Conservation (phyloP, 2,888 invertebrate species). For the Drosophila demipolita region DNA sequence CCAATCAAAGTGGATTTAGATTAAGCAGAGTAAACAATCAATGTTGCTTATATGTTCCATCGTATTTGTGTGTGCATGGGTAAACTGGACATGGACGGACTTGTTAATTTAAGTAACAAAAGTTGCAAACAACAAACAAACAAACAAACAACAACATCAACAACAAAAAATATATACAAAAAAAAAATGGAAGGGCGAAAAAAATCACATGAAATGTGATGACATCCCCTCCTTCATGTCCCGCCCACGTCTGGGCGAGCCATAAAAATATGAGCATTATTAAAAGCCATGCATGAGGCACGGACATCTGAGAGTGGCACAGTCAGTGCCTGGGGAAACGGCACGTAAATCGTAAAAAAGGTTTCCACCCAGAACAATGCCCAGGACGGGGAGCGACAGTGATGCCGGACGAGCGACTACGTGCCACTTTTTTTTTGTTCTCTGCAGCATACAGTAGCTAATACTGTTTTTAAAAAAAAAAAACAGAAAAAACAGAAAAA, state of each 20-base stretch:
- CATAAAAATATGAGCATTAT: constrained; percentile 79
- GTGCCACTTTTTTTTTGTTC: constrained; percentile 32
- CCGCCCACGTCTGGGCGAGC: constrained; percentile 46
- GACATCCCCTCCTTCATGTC: constrained; percentile 42
- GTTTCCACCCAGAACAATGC: constrained; percentile 57
- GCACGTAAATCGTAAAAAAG: constrained; percentile 79
- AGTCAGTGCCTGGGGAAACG: constrained; percentile 63
- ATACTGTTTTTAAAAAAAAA: constrained; percentile 10
- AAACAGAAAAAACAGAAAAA: background rate
- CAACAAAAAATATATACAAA: constrained; percentile 19
- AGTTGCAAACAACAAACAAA: constrained; percentile 52
- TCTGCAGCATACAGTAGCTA: constrained; percentile 27
- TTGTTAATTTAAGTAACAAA: constrained; percentile 77
- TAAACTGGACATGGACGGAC: constrained; percentile 31
- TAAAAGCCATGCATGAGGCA: constrained; percentile 70
- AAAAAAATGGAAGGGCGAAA: constrained; percentile 11
- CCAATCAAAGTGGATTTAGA: constrained; percentile 66
- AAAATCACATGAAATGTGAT: constrained; percentile 71
- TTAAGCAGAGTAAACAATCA: constrained; percentile 62
- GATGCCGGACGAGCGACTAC: constrained; percentile 31
- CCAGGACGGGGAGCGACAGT: constrained; percentile 4
- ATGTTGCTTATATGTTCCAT: constrained; percentile 47
- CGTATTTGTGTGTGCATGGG: constrained; percentile 27
- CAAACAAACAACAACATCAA: constrained; percentile 23
- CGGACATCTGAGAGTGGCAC: constrained; percentile 40